Percentiles rank a stretch among this genome's conserved stretches.
Evolutionary conservation across 1,140 invertebrate species (phyloP).

Genomic region (Drosophila watanabei): DNA sequence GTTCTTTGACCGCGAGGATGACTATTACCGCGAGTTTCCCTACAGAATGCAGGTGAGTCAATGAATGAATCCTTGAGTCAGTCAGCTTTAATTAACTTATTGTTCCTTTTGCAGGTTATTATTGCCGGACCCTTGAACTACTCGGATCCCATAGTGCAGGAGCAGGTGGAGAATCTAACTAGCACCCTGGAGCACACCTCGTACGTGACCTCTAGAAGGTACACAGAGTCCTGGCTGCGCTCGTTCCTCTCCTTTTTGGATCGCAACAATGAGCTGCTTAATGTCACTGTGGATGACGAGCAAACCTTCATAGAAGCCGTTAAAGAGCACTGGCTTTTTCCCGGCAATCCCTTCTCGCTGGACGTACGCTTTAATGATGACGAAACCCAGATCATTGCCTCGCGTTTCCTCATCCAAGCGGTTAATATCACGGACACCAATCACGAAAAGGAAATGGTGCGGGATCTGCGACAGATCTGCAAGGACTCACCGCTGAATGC

Average conservation of each 20-base stretch:
- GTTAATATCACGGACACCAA: slow-evolving; percentile 95
- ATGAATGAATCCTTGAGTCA: not conserved
- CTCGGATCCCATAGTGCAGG: slow-evolving; percentile 92
- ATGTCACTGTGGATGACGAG: slow-evolving; percentile 91
- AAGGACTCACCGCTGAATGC: slow-evolving; percentile 92
- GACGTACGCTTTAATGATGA: slow-evolving; percentile 94
- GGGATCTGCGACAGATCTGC: slow-evolving; percentile 92
- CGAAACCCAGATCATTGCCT: slow-evolving; percentile 91
- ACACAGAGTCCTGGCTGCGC: slow-evolving; percentile 96
- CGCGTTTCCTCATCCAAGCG: slow-evolving; percentile 95
- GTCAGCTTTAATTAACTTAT: not conserved
- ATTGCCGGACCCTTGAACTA: slow-evolving; percentile 94
- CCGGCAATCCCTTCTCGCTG: slow-evolving; percentile 90
- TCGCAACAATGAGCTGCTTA: slow-evolving; percentile 91
- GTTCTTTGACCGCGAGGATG: slow-evolving; percentile 95
- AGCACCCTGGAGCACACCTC: slow-evolving; percentile 92
- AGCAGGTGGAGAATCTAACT: slow-evolving; percentile 92
- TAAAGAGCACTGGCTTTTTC: slow-evolving; percentile 91
- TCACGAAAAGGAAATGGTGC: slow-evolving; percentile 96
- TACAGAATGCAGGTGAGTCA: slow-evolving; percentile 93
- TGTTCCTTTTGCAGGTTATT: slow-evolving; percentile 89
- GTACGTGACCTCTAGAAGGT: slow-evolving; percentile 92
- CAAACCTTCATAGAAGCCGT: slow-evolving; percentile 91
- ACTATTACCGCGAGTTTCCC: slow-evolving; percentile 95
- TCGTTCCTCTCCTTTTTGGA: slow-evolving; percentile 93